Evolutionary conservation across 1,140 invertebrate species (phyloP).

Genomic region (Brachionus rotundiformis): DNA sequence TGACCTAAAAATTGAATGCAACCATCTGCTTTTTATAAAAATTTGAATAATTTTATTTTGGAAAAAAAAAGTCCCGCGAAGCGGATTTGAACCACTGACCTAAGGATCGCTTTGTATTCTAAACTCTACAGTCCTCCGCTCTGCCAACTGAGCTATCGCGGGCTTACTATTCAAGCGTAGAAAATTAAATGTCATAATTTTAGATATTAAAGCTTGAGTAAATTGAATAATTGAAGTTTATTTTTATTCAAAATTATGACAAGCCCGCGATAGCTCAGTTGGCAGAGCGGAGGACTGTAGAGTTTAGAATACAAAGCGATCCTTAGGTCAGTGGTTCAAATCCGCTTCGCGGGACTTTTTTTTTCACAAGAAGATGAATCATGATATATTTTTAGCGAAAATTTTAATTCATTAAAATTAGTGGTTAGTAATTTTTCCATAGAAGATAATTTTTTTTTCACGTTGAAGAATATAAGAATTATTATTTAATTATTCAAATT

Average conservation of each 20-base stretch:
- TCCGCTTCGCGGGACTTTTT: slow-evolving; percentile 37
- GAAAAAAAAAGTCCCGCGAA: neutral
- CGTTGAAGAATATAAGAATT: no score
- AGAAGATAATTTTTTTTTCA: no score
- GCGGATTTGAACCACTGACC: neutral
- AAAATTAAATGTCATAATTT: neutral
- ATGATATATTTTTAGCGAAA: neutral
- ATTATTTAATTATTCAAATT: no score
- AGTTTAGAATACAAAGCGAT: slow-evolving; percentile 20
- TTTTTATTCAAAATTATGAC: neutral
- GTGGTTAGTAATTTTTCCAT: no score
- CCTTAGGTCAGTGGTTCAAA: slow-evolving; percentile 46
- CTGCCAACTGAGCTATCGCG: neutral
- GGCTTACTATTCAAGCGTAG: neutral
- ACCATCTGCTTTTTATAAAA: no score
- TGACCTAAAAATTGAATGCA: no score
- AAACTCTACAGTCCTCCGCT: neutral
- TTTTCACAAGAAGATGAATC: no score
- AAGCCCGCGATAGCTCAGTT: slow-evolving; percentile 42
- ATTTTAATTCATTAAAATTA: no score
- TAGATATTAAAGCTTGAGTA: neutral
- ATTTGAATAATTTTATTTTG: no score
- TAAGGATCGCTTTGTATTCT: neutral
- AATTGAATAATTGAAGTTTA: neutral
- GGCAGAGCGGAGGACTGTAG: slow-evolving; percentile 44